phyloP scores from a whole-genome alignment of 2,888 invertebrate genomes.

The Lasioglossum calceatum region DNA sequence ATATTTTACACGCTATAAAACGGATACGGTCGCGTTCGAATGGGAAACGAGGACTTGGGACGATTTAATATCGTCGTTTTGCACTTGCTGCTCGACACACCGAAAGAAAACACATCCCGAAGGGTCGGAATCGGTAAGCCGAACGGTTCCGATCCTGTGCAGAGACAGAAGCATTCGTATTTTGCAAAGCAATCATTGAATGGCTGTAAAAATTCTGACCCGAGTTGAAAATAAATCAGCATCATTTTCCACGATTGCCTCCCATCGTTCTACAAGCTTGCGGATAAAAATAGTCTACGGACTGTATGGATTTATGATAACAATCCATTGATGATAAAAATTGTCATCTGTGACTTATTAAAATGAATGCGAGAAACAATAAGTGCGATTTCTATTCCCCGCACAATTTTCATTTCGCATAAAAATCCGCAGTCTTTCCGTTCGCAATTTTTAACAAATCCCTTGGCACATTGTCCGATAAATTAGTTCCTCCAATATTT shows the following conservation, averaged over 20 bases:
- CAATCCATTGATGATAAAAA: not conserved
- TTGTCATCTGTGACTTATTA: too few species aligned
- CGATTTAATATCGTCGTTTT: conserved; percentile 46
- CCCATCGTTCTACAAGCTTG: not conserved
- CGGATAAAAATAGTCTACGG: too few species aligned
- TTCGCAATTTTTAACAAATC: not conserved
- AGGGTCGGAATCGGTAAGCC: not conserved
- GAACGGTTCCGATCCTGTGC: not conserved
- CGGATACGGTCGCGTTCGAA: conserved; percentile 44
- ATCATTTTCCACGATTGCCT: not conserved
- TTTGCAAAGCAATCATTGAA: not conserved
- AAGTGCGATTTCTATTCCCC: not conserved
- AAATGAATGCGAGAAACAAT: not conserved
- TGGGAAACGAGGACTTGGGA: conserved; percentile 14
- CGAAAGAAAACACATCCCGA: not conserved
- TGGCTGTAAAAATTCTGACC: not conserved
- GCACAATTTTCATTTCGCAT: too few species aligned
- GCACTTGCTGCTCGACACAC: conserved; percentile 52
- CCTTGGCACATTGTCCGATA: not conserved
- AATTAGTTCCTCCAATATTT: not conserved
- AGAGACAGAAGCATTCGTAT: not conserved
- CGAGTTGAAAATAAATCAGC: not conserved
- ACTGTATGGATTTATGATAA: too few species aligned
- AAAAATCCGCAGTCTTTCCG: too few species aligned
- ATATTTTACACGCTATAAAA: conserved; percentile 68